phyloP scores from a whole-genome alignment of 2,888 invertebrate species.

The Nemotelus nigrinus region DNA sequence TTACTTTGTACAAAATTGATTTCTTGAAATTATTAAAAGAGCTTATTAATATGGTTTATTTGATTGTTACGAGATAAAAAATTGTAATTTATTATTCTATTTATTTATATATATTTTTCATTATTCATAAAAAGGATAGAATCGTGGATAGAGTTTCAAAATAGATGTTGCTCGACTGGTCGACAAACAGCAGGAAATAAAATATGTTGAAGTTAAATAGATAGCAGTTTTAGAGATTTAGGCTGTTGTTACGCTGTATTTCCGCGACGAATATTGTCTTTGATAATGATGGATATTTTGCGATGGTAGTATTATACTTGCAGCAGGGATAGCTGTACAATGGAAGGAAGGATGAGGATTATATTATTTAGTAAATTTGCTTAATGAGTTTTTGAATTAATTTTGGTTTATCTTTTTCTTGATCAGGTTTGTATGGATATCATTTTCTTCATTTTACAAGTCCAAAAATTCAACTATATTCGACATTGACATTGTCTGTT shows the following conservation, averaged over 20 bases:
- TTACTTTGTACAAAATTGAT: conserved; percentile 37
- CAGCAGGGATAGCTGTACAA: conserved; percentile 52
- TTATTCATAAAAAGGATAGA: conserved; percentile 27
- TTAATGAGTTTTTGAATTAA: not conserved
- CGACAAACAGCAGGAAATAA: not conserved
- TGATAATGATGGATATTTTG: conserved; percentile 64
- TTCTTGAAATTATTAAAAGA: not conserved
- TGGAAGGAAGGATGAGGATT: conserved; percentile 32
- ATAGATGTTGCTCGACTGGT: not conserved
- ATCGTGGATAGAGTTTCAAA: not conserved
- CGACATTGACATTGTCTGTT: too few species aligned
- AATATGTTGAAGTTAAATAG: too few species aligned
- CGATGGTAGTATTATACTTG: conserved; percentile 61
- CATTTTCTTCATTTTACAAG: not conserved
- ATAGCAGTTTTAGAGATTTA: conserved; percentile 29
- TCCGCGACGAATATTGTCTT: conserved; percentile 63
- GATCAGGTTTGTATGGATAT: conserved; percentile 17
- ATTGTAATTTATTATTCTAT: not conserved
- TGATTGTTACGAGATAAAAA: not conserved
- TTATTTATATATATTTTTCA: conserved; percentile 30
- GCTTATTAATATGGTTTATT: not conserved
- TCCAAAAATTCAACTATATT: too few species aligned
- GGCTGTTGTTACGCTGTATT: conserved; percentile 60
- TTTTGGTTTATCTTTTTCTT: not conserved
- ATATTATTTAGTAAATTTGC: conserved; percentile 2